phyloP scores from a whole-genome alignment of 2,113 vertebrate genomes.

The Dermatemys mawii region DNA sequence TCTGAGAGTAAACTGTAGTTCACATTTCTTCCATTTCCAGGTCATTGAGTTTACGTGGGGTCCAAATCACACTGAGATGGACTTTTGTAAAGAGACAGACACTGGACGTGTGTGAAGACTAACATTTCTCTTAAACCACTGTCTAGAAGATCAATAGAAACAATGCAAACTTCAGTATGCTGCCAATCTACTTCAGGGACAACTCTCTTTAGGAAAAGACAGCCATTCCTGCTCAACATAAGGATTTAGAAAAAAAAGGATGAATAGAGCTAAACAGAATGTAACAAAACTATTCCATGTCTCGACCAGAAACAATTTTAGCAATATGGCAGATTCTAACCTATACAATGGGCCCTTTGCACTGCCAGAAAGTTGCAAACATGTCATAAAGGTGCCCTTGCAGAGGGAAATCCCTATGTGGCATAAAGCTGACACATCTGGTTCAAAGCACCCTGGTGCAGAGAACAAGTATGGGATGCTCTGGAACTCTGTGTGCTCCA shows the following conservation, averaged over 20 bases:
- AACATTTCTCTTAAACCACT: not conserved
- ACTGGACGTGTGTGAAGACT: accelerated
- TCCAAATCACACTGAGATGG: not conserved
- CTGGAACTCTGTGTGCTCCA: not conserved
- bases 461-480: not conserved
- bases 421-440: accelerated
- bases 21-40: conserved; percentile 10
- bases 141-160: not conserved
- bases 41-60: not conserved
- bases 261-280: accelerated
- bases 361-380: accelerated
- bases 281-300: not conserved
- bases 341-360: accelerated
- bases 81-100: not conserved
- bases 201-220: not conserved
- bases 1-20: conserved; percentile 1
- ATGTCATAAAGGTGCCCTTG: not conserved
- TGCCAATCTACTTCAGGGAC: not conserved
- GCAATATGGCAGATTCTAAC: not conserved
- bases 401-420: accelerated
- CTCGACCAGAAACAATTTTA: not conserved
- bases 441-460: accelerated
- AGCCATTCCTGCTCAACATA: not conserved
- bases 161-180: not conserved
- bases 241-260: not conserved